Base-by-base conservation (phyloP, 2,113 vertebrate species). In the Centropus bengalensis region DNA sequence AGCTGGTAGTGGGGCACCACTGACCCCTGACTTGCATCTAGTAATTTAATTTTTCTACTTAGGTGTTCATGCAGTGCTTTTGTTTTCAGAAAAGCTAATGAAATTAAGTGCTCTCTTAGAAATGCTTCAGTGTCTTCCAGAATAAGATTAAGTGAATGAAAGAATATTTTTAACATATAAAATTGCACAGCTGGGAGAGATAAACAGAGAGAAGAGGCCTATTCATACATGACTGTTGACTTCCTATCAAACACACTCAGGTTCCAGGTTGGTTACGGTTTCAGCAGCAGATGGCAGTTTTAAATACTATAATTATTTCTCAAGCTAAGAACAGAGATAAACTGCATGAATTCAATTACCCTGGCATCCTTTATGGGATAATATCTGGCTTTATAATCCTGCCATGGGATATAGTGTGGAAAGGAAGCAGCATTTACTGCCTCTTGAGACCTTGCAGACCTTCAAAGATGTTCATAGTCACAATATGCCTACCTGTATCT, bases 41-140 rank as follows among this genome's bases (percentile, higher is more conserved):
- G 68, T 82, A 82, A 93, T 85, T 86, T 94, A 77, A 86, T 96
- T 89, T 91, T 89, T 76, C 64, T 51, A 15, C 87, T 82, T 86
- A 86, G 82, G 84, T 96, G 76, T 86, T 93, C 30, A 2, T 49
- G 66, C 68, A 91, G 76, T 94, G 71, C 86, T 94, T 97, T 93
- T 87, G 69, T 95, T 94, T 91, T 74, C 62, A 91, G 85, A 89
- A 96, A 95, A 83, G 67, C 38, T 95, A 96, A 97, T 97, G 86
- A 95, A 94, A 95, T 97, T 97, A 95, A 82, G 58, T 56, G 12
- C 42, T 14, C 47, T 90, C 64, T 86, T 87, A 92, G 77, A 96
- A 97, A 96, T 91, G 86, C 32, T 94, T 91, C 75, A 89, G 40
- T 62, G 51, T 80, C 83, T 96, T 94, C 66, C 86, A 88, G 87